Conservation (phyloP, 1,140 invertebrate genomes). For the Calycopis cecrops region DNA sequence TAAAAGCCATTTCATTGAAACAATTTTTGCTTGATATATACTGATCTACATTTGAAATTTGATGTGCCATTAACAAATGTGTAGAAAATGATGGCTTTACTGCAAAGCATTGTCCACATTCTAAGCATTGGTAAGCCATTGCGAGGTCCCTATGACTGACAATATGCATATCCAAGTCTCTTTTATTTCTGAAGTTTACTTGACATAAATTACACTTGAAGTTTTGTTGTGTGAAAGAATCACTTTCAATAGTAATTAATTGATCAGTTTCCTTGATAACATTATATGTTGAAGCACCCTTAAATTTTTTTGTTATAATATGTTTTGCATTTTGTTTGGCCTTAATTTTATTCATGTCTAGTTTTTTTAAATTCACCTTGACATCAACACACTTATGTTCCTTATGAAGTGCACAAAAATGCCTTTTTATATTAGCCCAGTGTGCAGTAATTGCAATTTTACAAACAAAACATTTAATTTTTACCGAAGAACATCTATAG, state of each 20-base stretch:
- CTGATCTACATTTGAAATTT: conserved; percentile 73
- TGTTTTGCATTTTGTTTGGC: conserved; percentile 8
- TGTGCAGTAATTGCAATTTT: conserved; percentile 39
- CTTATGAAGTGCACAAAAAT: conserved; percentile 48
- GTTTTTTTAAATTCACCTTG: conserved; percentile 38
- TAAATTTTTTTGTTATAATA: conserved; percentile 3
- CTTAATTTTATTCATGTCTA: conserved; percentile 28
- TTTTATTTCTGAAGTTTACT: conserved; percentile 65
- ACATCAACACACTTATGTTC: conserved; percentile 48
- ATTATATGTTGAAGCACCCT: background rate
- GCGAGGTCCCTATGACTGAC: conserved; percentile 74
- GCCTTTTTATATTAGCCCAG: conserved; percentile 51
- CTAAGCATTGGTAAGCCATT: conserved; percentile 79
- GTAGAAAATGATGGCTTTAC: conserved; percentile 79
- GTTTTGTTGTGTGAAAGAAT: conserved; percentile 5
- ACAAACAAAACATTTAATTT: conserved; percentile 50
- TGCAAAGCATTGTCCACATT: conserved; percentile 81
- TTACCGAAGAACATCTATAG: conserved; percentile 36
- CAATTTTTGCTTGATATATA: conserved; percentile 77
- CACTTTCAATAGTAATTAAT: background rate
- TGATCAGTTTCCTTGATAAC: conserved; percentile 21
- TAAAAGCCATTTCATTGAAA: conserved; percentile 72
- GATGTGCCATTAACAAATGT: conserved; percentile 78
- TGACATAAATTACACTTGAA: conserved; percentile 75
- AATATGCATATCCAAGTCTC: conserved; percentile 74